Evolutionary conservation across 2,113 vertebrate species (phyloP).

Genomic region (Heterocephalus glaber): DNA sequence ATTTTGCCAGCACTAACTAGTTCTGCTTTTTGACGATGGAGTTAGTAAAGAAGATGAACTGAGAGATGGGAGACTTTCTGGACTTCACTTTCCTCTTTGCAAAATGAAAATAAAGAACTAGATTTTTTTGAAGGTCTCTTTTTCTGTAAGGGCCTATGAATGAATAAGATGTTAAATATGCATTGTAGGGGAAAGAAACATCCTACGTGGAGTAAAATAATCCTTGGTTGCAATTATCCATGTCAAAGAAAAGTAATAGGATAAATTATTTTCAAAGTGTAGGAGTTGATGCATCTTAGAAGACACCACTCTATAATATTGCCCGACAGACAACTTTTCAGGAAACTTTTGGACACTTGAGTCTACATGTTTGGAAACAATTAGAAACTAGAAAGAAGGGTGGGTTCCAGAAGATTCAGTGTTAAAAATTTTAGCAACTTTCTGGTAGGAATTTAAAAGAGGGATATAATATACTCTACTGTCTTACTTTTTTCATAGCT

Average conservation of each 20-base stretch:
- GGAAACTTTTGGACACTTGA: background rate
- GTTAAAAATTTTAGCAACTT: background rate
- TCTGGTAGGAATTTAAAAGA: background rate
- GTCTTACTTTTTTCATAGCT: background rate
- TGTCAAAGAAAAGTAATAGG: background rate
- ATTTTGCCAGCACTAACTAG: background rate
- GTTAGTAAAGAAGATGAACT: background rate
- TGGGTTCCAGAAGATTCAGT: background rate
- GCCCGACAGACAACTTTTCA: background rate
- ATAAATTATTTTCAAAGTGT: background rate
- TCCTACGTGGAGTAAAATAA: background rate
- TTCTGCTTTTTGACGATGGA: background rate
- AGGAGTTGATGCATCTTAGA: background rate
- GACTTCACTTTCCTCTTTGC: background rate
- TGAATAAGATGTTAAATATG: constrained; percentile 12
- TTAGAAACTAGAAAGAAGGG: background rate
- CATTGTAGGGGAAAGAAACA: background rate
- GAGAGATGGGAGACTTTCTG: background rate
- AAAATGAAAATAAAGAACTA: constrained; percentile 4
- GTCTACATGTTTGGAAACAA: background rate
- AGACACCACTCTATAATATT: background rate
- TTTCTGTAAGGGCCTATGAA: background rate
- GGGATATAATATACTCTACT: background rate
- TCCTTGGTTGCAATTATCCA: background rate
- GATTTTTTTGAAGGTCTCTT: background rate